A percentile compares a stretch with the other conserved stretches of the same genome.
Evolutionary conservation across 2,888 invertebrate genomes (phyloP).

Genomic region (Pyrochroa serraticornis): DNA sequence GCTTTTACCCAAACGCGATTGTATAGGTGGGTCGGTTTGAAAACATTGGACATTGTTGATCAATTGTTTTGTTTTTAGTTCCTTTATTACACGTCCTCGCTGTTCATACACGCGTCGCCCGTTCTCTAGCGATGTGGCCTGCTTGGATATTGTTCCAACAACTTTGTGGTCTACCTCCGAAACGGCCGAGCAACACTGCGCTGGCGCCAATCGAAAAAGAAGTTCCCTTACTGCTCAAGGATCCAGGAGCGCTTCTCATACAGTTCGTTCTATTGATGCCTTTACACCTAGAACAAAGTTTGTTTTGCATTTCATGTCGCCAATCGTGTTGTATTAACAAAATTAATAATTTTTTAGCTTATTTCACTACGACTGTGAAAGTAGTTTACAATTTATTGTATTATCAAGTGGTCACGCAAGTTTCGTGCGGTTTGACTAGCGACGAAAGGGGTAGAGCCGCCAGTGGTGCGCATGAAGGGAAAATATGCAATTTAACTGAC

Average conservation of each 20-base stretch:
- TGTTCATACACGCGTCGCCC: constrained; percentile 79
- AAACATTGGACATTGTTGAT: not conserved
- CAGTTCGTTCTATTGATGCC: constrained; percentile 88
- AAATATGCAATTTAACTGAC: constrained; percentile 53
- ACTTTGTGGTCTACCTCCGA: constrained; percentile 58
- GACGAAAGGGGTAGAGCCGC: constrained; percentile 64
- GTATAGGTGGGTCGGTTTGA: constrained; percentile 64
- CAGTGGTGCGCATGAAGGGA: constrained; percentile 38
- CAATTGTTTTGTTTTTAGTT: constrained; percentile 63
- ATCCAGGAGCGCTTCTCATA: constrained; percentile 84
- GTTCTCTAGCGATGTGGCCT: constrained; percentile 66
- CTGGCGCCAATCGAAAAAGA: constrained; percentile 61
- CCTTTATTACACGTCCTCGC: constrained; percentile 88
- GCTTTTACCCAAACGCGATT: constrained; percentile 78
- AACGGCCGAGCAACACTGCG: constrained; percentile 48
- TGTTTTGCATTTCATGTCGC: constrained; percentile 51
- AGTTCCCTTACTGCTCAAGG: constrained; percentile 85
- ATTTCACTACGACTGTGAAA: constrained; percentile 86
- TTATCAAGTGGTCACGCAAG: constrained; percentile 85
- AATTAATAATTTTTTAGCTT: constrained; percentile 64
- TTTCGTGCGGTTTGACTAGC: constrained; percentile 72
- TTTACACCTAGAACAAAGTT: constrained; percentile 84
- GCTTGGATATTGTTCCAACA: constrained; percentile 62
- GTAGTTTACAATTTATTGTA: constrained; percentile 87
- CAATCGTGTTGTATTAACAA: not conserved